These are phyloP conservation scores for Glyphotaelius pellucidus DNA, from an alignment of 2,888 invertebrate species.

Conservation along the genomic window DNA sequence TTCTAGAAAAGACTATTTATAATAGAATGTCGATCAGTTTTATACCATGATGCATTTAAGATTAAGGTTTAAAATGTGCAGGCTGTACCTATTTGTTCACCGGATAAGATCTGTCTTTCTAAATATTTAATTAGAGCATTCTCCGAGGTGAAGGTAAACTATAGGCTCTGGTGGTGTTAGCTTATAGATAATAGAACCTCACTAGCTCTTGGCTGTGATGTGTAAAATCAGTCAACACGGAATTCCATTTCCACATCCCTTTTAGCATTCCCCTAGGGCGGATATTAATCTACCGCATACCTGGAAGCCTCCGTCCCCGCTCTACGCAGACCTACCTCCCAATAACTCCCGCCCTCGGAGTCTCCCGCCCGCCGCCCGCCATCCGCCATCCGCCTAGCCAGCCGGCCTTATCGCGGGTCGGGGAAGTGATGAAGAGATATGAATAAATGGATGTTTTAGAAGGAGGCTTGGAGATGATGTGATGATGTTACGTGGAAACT, in stretches of 20 bases:
- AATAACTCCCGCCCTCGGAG: not conserved
- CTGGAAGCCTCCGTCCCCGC: conserved; percentile 44
- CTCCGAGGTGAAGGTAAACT: not conserved
- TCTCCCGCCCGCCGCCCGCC: too few species aligned
- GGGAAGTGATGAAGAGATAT: not conserved
- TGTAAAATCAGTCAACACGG: conserved; percentile 61
- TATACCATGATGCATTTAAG: too few species aligned
- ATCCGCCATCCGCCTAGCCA: not conserved
- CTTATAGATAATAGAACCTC: not conserved
- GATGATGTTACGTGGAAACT: not conserved
- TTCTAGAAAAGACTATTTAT: too few species aligned
- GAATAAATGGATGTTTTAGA: not conserved
- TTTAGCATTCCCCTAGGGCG: conserved; percentile 56
- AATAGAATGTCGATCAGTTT: too few species aligned
- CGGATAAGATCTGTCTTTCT: too few species aligned
- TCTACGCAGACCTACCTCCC: not conserved
- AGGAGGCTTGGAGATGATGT: not conserved
- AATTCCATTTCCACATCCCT: conserved; percentile 63
- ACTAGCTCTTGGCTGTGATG: not conserved
- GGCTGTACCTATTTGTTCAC: not conserved
- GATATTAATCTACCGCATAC: conserved; percentile 63
- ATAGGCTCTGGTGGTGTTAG: not conserved
- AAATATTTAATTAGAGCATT: not conserved
- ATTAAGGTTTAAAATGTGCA: not conserved
- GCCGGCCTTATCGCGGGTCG: not conserved